Percentiles rank a stretch among this genome's conserved stretches.
Evolutionary conservation across 1,140 invertebrate genomes (phyloP).

Genomic region (Ips typographus): DNA sequence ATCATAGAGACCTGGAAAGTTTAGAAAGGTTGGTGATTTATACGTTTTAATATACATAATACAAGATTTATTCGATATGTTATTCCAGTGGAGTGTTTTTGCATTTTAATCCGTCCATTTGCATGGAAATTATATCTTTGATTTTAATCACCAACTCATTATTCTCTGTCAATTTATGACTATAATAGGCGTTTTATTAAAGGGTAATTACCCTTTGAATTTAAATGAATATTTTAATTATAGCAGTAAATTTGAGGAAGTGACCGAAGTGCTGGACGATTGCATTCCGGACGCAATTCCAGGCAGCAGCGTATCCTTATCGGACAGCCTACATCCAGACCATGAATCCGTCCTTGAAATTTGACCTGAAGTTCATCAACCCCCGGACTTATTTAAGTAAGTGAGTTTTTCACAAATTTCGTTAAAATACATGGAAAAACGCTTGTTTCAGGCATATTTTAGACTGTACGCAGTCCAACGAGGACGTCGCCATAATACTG

Average conservation of each 20-base stretch:
- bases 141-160: no score
- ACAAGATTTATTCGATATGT: neutral
- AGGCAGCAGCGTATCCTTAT: constrained; percentile 48
- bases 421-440: neutral
- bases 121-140: no score
- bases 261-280: constrained; percentile 49
- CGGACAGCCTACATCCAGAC: constrained; percentile 45
- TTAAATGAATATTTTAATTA: neutral
- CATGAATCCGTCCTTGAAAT: constrained; percentile 49
- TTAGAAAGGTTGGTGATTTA: constrained; percentile 46
- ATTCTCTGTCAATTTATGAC: no score
- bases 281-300: constrained; percentile 49
- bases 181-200: no score
- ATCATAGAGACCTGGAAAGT: constrained; percentile 47
- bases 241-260: constrained; percentile 49
- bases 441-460: constrained; percentile 42
- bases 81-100: neutral
- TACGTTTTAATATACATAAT: neutral
- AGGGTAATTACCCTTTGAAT: no score
- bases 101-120: no score
- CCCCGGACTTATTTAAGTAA: constrained; percentile 41
- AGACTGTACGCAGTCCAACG: constrained; percentile 45
- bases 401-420: neutral
- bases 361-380: constrained; percentile 47
- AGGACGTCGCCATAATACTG: constrained; percentile 26